A percentile compares a stretch with the other conserved stretches of the same genome.
Evolutionary conservation across 2,888 invertebrate genomes (phyloP).

Genomic region (Epinotia brunnichana): DNA sequence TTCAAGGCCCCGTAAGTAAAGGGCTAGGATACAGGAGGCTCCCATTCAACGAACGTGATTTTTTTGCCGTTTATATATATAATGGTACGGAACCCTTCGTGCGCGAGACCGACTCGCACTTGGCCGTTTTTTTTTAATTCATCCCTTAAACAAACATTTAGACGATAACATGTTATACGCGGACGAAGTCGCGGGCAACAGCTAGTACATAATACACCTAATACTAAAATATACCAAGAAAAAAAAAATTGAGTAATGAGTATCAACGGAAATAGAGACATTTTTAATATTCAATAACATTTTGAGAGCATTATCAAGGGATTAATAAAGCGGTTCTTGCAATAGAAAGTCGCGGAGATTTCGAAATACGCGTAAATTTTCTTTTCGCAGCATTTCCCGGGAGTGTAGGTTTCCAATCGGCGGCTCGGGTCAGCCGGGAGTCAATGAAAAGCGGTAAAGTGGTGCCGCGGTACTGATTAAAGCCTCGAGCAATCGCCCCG

Average conservation of each 20-base stretch:
- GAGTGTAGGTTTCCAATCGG: slow-evolving; percentile 80
- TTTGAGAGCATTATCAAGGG: slow-evolving; percentile 44
- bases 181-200: too few relatives aligned
- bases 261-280: not conserved
- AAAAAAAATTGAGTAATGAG: too few relatives aligned
- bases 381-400: slow-evolving; percentile 68
- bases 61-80: too few relatives aligned
- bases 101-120: too few relatives aligned
- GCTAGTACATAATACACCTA: too few relatives aligned
- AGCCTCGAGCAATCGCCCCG: slow-evolving; percentile 82
- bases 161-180: too few relatives aligned
- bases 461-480: slow-evolving; percentile 81
- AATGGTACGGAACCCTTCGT: too few relatives aligned
- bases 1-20: too few relatives aligned
- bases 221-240: not conserved
- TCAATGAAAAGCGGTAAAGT: slow-evolving; percentile 82
- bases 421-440: slow-evolving; percentile 77
- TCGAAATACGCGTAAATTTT: slow-evolving; percentile 71
- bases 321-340: slow-evolving; percentile 53
- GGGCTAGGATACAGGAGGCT: too few relatives aligned
- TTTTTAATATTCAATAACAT: not conserved
- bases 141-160: too few relatives aligned
- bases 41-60: too few relatives aligned
- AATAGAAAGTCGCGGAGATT: slow-evolving; percentile 55
- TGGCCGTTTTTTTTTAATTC: too few relatives aligned